Evolutionary conservation across 2,113 vertebrate genomes (phyloP).

Genomic region (Carlito syrichta): DNA sequence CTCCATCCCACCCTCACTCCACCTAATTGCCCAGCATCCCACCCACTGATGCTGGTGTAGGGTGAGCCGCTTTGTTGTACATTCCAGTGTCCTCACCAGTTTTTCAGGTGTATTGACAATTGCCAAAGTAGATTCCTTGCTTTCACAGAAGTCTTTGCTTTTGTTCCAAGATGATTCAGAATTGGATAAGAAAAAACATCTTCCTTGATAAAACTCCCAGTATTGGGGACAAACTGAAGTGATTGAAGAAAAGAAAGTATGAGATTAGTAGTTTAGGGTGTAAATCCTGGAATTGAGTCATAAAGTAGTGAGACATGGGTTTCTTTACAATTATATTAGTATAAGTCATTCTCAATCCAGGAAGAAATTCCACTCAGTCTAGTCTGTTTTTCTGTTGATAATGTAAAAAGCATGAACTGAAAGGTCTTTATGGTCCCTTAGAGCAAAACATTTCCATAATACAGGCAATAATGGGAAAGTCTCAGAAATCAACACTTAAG

Average conservation of each 20-base stretch:
- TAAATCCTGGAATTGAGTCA: neutral
- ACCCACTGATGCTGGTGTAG: too few relatives aligned
- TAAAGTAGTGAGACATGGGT: neutral
- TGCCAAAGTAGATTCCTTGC: conserved; percentile 43
- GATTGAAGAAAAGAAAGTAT: neutral
- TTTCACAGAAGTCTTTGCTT: conserved; percentile 20
- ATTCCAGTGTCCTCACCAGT: conserved; percentile 34
- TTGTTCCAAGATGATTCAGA: conserved; percentile 28
- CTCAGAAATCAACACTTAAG: neutral
- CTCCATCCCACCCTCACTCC: neutral
- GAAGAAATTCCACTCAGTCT: neutral
- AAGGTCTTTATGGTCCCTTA: neutral
- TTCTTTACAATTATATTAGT: neutral
- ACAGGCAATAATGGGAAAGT: neutral
- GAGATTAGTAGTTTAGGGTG: neutral
- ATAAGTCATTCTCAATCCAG: neutral
- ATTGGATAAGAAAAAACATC: conserved; percentile 53
- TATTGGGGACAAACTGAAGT: conserved; percentile 45
- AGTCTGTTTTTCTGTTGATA: neutral
- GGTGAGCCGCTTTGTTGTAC: neutral
- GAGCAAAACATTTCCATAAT: neutral
- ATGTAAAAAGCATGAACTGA: neutral
- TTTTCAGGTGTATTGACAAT: conserved; percentile 36
- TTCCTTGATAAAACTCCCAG: conserved; percentile 53
- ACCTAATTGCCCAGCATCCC: neutral